Conservation (phyloP, 2,113 vertebrate species). For the Meleagris gallopavo region DNA sequence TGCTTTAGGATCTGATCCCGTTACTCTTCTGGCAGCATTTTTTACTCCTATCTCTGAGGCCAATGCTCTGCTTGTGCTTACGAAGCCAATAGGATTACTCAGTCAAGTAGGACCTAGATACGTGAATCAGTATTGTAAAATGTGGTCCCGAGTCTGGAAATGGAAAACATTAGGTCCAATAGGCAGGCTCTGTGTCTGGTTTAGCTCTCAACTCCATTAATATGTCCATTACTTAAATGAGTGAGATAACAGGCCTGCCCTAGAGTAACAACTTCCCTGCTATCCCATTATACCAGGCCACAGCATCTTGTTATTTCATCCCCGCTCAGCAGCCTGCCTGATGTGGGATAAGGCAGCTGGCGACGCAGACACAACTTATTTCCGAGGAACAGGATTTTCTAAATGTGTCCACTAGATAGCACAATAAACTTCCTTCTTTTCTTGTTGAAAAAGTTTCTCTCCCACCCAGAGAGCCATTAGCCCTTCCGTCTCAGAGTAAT, state of each 20-base stretch:
- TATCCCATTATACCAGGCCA: constrained; percentile 38
- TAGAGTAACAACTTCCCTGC: constrained; percentile 2
- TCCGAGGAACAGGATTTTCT: constrained; percentile 44
- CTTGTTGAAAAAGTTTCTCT: constrained; percentile 34
- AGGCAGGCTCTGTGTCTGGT: constrained; percentile 39
- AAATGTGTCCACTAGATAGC: constrained; percentile 59
- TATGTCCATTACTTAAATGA: constrained; percentile 34
- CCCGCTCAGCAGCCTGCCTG: neutral
- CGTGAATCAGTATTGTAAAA: constrained; percentile 53
- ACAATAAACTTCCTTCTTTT: constrained; percentile 48
- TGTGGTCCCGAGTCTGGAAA: neutral
- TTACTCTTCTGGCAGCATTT: constrained; percentile 5
- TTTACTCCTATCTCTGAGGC: neutral
- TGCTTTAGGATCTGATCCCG: constrained; percentile 5
- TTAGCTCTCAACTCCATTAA: constrained; percentile 65
- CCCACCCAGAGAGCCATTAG: constrained; percentile 51
- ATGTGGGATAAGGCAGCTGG: neutral
- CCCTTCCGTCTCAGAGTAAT: constrained; percentile 63
- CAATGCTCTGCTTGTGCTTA: constrained; percentile 5
- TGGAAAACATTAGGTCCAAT: constrained; percentile 59
- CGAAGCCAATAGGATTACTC: constrained; percentile 44
- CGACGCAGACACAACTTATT: neutral
- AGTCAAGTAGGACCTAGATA: constrained; percentile 29
- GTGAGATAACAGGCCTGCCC: constrained; percentile 53
- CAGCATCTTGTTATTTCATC: neutral